These are phyloP conservation scores for Atta texana DNA, from an alignment of 1,140 invertebrate species.

Conservation along the genomic window DNA sequence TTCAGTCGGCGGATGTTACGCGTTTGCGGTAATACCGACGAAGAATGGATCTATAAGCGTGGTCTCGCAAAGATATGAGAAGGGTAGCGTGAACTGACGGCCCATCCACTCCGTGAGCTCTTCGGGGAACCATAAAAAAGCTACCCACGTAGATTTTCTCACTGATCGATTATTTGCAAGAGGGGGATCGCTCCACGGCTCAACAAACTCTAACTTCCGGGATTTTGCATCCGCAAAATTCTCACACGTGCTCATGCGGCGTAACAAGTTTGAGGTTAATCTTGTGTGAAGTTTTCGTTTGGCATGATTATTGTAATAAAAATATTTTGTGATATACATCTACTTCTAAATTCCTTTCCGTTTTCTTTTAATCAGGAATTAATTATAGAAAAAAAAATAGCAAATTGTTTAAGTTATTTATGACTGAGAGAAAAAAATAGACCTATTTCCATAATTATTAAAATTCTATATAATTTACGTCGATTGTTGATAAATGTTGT, in stretches of 20 bases:
- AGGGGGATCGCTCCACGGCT: not conserved
- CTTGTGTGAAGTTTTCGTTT: not conserved
- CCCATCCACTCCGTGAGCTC: constrained; percentile 59
- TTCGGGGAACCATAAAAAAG: constrained; percentile 71
- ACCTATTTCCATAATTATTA: not conserved
- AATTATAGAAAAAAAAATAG: not conserved
- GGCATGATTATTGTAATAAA: not conserved
- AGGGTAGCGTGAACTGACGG: constrained; percentile 59
- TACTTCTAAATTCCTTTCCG: not conserved
- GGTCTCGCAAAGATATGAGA: constrained; percentile 53
- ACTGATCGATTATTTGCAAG: constrained; percentile 65
- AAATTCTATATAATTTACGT: not conserved
- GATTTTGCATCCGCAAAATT: constrained; percentile 25
- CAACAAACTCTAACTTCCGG: constrained; percentile 32
- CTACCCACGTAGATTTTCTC: constrained; percentile 68
- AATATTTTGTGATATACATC: not conserved
- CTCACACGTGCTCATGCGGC: not conserved
- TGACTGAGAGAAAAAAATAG: not conserved
- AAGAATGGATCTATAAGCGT: constrained; percentile 59
- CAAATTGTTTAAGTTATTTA: not conserved
- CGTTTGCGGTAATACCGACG: constrained; percentile 62
- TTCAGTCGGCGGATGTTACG: constrained; percentile 43
- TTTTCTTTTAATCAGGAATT: not conserved
- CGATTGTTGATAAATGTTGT: no score
- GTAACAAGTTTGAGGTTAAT: not conserved